Evolutionary conservation across 2,797 vertebrate species (phyloP), one percentile per base, ranked within the genome.

Genomic region (Sphaeramia orbicularis): DNA sequence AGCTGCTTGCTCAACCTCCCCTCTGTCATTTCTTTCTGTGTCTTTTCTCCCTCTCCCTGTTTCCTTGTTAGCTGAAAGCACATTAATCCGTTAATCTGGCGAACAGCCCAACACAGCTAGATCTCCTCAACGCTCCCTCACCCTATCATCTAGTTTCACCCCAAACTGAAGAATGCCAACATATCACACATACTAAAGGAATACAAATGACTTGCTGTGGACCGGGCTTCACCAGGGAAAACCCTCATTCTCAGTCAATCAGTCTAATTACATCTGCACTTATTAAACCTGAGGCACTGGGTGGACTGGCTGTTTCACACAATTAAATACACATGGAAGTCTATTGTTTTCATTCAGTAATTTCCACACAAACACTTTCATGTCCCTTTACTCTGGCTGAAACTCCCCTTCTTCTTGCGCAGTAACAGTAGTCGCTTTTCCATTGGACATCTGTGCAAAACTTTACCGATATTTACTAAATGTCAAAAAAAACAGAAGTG

Each of bases 1-100:
- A 80, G 67, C 68, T 59, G 43, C 41, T 66, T 69, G 59, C 72
- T 45, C 73, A 81, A 76, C 59, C 30, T 27, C 56, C 4, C 56
- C 14, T 57, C 7, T 40, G 6, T 78, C 44, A 44, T 21, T 13
- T 56, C 9, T 30, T 48, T 44, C 19, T 53, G 30, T 24, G 36
- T 43, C 14, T 27, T 41, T 45, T 69, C 21, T 61, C 9, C 1
- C 24, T 53, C 38, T 21, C 7, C 14, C 30, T 47, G 18, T 68
- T 7, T 58, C 37, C 52, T 11, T 27, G 7, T 48, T 52, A 15
- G 13, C 55, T 66, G 16, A 18, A 18, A 83, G 32, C 32, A 52
- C 41, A 63, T 77, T 65, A 72, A 77, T 42, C 47, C 30, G n/a
- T 11, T 10, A 74, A 78, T 54, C 72, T 57, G 77, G 76, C 80